These are phyloP conservation scores for Eustalomyia histrio DNA, from an alignment of 2,888 invertebrate genomes.

Conservation along the genomic window DNA sequence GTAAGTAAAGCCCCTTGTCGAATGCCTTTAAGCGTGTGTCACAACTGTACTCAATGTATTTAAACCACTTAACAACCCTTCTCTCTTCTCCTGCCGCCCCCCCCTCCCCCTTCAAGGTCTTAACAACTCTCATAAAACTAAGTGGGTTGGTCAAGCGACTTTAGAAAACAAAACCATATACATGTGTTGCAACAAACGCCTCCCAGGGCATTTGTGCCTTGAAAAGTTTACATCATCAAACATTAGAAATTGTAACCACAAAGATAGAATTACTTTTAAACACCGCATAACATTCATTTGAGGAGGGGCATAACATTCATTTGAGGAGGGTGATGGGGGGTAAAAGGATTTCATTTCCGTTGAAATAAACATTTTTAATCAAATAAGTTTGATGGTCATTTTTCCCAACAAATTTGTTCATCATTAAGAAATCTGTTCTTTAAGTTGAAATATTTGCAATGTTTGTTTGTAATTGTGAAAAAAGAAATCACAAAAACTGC, in stretches of 20 bases:
- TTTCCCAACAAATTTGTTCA: slow-evolving; percentile 40
- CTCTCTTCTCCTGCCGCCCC: slow-evolving; percentile 16
- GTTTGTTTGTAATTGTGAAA: slow-evolving; percentile 21
- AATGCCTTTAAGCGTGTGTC: slow-evolving; percentile 50
- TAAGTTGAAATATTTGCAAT: slow-evolving; percentile 35
- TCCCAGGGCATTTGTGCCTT: slow-evolving; percentile 53
- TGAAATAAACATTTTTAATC: slow-evolving; percentile 31
- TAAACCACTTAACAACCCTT: slow-evolving; percentile 51
- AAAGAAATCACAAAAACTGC: slow-evolving; percentile 48
- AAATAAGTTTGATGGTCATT: slow-evolving; percentile 17
- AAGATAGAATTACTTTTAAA: slow-evolving; percentile 12
- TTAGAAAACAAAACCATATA: slow-evolving; percentile 54
- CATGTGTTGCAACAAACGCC: slow-evolving; percentile 54
- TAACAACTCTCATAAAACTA: slow-evolving; percentile 1
- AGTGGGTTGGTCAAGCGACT: slow-evolving; percentile 60
- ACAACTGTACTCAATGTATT: slow-evolving; percentile 55
- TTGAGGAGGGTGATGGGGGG: neutral
- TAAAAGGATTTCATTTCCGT: neutral
- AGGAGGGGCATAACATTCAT: neutral
- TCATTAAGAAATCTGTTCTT: slow-evolving; percentile 54
- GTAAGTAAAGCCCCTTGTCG: slow-evolving; percentile 45
- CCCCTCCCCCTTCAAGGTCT: neutral
- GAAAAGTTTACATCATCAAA: slow-evolving; percentile 38
- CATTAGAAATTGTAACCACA: slow-evolving; percentile 51
- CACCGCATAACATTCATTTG: neutral